phyloP scores from a whole-genome alignment of 1,140 invertebrate genomes.

The Zaprionus gabonicus region DNA sequence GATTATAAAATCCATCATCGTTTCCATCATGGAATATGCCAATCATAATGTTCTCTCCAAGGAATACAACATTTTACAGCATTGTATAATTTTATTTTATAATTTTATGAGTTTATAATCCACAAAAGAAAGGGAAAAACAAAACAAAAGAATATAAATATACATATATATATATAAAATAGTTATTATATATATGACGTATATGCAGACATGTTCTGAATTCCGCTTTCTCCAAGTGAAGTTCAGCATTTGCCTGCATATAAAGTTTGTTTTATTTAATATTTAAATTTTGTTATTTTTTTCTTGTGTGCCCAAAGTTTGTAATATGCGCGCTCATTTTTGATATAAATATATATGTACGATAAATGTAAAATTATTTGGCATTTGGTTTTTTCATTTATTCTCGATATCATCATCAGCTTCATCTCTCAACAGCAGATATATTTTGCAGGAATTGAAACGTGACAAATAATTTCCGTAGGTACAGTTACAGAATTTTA shows the following conservation, averaged over 20 bases:
- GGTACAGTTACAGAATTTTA: constrained; percentile 38
- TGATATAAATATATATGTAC: constrained; percentile 74
- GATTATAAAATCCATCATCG: constrained; percentile 21
- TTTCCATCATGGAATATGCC: constrained; percentile 40
- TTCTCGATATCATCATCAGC: constrained; percentile 12
- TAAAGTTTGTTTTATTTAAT: constrained; percentile 80
- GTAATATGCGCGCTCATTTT: constrained; percentile 80
- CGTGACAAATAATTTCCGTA: constrained; percentile 75
- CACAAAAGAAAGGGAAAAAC: constrained; percentile 41
- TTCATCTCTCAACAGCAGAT: constrained; percentile 25
- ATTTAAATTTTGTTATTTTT: constrained; percentile 83
- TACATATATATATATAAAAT: constrained; percentile 50
- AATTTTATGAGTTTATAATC: constrained; percentile 54
- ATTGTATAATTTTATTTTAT: constrained; percentile 54
- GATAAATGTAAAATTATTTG: constrained; percentile 68
- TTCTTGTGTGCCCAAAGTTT: constrained; percentile 78
- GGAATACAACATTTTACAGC: constrained; percentile 39
- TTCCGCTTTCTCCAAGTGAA: neutral
- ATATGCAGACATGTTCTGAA: constrained; percentile 16
- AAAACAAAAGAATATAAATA: constrained; percentile 30
- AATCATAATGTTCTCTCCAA: constrained; percentile 59
- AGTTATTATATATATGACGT: constrained; percentile 51
- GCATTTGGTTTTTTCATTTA: constrained; percentile 45
- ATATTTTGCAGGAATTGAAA: constrained; percentile 74
- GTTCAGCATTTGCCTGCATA: constrained; percentile 15